phyloP scores from a whole-genome alignment of 2,797 vertebrate genomes.

The Alcedo quadribrachys region DNA sequence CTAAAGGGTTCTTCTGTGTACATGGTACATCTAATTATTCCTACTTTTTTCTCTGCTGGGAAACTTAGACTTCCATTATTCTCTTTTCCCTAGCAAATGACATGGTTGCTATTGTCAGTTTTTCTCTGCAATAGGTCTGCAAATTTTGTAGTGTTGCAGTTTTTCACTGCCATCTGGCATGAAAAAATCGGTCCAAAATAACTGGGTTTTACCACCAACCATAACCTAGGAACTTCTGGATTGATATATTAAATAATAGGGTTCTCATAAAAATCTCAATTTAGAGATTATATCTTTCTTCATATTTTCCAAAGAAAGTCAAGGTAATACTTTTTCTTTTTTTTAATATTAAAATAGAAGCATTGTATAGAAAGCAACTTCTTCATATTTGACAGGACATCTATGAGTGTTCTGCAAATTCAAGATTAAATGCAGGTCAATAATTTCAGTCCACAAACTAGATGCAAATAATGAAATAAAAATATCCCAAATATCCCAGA shows the following conservation, averaged over 20 bases:
- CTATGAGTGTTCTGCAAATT: background rate
- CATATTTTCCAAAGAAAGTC: background rate
- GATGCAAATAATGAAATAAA: background rate
- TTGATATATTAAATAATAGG: slow-evolving; percentile 21
- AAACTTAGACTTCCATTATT: background rate
- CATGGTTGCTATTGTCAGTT: background rate
- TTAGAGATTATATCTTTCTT: background rate
- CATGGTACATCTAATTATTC: background rate
- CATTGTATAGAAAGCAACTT: background rate
- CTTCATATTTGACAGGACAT: background rate
- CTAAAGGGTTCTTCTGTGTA: background rate
- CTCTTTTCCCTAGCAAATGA: background rate
- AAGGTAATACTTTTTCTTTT: background rate
- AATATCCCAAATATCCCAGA: background rate
- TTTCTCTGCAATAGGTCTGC: slow-evolving; percentile 24
- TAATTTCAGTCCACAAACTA: background rate
- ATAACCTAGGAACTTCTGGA: slow-evolving; percentile 20
- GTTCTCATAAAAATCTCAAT: background rate
- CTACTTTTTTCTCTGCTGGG: background rate
- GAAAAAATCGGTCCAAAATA: slow-evolving; percentile 26
- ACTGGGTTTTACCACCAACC: slow-evolving; percentile 2
- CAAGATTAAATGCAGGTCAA: background rate
- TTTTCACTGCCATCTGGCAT: slow-evolving; percentile 23
- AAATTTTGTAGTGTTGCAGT: slow-evolving; percentile 5
- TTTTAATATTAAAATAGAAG: background rate